Base-by-base conservation (phyloP, 2,888 invertebrate genomes). In the Leptinotarsa rubiginosa region DNA sequence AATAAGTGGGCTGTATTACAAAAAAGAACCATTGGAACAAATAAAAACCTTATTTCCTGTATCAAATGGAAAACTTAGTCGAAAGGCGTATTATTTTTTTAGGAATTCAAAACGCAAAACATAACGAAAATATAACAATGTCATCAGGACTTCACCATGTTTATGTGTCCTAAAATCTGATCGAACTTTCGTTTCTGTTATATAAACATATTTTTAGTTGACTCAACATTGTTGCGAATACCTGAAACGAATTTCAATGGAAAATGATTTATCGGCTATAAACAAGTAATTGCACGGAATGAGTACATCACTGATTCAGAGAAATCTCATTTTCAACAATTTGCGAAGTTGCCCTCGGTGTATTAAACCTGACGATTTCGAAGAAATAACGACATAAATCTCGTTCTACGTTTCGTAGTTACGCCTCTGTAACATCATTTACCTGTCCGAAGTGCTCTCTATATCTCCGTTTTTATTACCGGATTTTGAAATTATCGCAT, bases 401-500 rank as follows among this genome's bases (percentile, higher is more conserved):
- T 31, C 62, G 16, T 62, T 62, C 31, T 62, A n/a, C 59, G 25
- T 59, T 59, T 59, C 59, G 59, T 59, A 62, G 67, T 67, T 62
- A 74, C 75, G 76, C 78, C 78, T 68, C 75, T 77, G 76, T 66
- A 77, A 69, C 80, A 75, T 79, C 78, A 79, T 79, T 79, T 78
- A 81, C 81, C 82, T 81, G 80, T 77, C 78, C 76, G 73, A 62
- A 70, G 70, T 78, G 69, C 74, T 74, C 79, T 79, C 80, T 78
- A 77, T 77, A 81, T 81, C 79, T 78, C 78, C 76, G 79, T 80
- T 81, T 82, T 82, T 82, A 82, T 81, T 78, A 80, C 79, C 75
- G 80, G 81, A 80, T 81, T 80, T 80, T 65, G 79, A 81, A 82
- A 82, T 82, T 82, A 82, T 82, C 82, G 82, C 80, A 49, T 75